Evolutionary conservation across 2,888 invertebrate genomes (phyloP).

Genomic region (Syrista parreyssii): DNA sequence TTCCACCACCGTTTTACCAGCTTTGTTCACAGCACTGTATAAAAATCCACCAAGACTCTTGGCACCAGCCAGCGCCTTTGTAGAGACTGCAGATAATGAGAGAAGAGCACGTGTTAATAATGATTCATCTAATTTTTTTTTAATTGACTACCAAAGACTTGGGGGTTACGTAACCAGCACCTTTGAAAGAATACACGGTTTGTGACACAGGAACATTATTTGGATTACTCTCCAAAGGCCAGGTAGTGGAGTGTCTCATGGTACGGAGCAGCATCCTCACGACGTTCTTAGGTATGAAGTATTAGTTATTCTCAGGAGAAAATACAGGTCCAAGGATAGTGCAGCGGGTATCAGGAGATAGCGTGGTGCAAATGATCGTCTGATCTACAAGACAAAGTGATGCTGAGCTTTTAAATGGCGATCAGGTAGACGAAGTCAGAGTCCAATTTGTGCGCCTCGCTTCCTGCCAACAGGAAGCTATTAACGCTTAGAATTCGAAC

Average conservation of each 20-base stretch:
- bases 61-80: conserved; percentile 89
- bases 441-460: background rate
- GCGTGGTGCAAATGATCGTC: background rate
- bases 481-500: background rate
- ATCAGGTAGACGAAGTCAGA: background rate
- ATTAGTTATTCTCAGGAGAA: background rate
- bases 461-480: background rate
- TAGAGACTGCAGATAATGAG: conserved; percentile 75
- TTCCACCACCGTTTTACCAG: conserved; percentile 91
- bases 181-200: conserved; percentile 6
- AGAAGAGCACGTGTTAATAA: background rate
- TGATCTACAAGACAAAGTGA: background rate
- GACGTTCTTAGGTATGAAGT: background rate
- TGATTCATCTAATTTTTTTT: background rate
- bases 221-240: conserved; percentile 21
- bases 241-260: conserved; percentile 35
- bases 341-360: background rate
- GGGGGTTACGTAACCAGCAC: background rate
- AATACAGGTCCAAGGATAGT: background rate
- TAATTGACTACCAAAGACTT: background rate
- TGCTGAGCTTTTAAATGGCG: background rate
- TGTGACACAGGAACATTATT: conserved; percentile 15
- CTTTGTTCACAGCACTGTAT: conserved; percentile 96
- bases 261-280: conserved; percentile 42
- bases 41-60: conserved; percentile 93